Percentiles rank a stretch among this genome's conserved stretches.
Evolutionary conservation across 2,888 invertebrate genomes (phyloP).

Genomic region (Pherbina coryleti): DNA sequence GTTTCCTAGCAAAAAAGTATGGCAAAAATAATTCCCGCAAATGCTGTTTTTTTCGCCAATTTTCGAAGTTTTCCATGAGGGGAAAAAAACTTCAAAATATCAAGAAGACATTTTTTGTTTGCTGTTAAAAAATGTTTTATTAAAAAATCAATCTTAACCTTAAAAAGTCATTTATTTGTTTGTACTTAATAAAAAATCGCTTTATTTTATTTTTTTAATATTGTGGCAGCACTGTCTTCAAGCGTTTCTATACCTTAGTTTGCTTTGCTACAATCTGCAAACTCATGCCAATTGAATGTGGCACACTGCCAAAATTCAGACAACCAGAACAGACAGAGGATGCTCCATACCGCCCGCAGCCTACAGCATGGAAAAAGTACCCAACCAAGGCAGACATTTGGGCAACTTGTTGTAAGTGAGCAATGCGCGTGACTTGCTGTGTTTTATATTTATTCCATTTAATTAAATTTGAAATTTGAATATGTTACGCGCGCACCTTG

Average conservation of each 20-base stretch:
- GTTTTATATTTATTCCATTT: conserved; percentile 27
- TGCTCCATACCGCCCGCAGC: not conserved
- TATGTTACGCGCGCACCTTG: conserved; percentile 18
- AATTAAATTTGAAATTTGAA: conserved; percentile 33
- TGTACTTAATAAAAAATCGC: too few relatives aligned
- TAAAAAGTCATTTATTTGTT: too few relatives aligned
- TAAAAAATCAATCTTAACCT: too few relatives aligned
- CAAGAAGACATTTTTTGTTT: too few relatives aligned
- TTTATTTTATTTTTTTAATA: too few relatives aligned
- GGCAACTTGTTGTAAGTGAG: not conserved
- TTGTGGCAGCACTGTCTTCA: not conserved
- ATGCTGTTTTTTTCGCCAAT: too few relatives aligned
- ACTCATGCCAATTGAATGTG: conserved; percentile 25
- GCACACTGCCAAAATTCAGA: conserved; percentile 17
- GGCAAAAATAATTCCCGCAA: too few relatives aligned
- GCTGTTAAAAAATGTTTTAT: too few relatives aligned
- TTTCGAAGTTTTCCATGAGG: too few relatives aligned
- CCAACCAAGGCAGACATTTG: not conserved
- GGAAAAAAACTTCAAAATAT: too few relatives aligned
- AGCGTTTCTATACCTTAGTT: not conserved
- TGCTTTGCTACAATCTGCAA: not conserved
- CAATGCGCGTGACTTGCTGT: conserved; percentile 6
- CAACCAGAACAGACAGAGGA: not conserved
- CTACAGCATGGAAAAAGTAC: too few relatives aligned
- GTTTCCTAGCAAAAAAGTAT: too few relatives aligned